Evolutionary conservation across 2,797 vertebrate species (phyloP).

Genomic region (Rhyacichthys aspro): DNA sequence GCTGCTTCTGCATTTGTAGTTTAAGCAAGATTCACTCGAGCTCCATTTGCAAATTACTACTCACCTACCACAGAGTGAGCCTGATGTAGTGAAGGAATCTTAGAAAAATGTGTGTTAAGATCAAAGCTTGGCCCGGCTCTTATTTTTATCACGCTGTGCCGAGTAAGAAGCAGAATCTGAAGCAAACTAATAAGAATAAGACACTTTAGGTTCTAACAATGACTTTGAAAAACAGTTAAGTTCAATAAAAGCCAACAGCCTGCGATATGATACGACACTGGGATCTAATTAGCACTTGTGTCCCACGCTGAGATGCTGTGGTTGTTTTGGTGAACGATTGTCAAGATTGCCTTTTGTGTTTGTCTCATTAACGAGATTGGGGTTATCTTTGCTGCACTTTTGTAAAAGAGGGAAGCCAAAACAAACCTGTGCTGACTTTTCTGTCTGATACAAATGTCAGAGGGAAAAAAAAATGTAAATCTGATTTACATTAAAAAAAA

Average conservation of each 20-base stretch:
- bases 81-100: constrained; percentile 18
- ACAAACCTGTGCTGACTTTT: constrained; percentile 35
- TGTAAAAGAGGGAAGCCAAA: constrained; percentile 45
- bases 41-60: constrained; percentile 29
- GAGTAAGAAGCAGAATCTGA: constrained; percentile 50
- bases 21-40: constrained; percentile 34
- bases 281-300: constrained; percentile 64
- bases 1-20: constrained; percentile 9
- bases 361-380: constrained; percentile 62
- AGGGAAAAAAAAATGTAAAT: constrained; percentile 26
- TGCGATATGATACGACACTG: constrained; percentile 52
- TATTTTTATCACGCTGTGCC: constrained; percentile 37
- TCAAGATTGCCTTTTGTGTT: constrained; percentile 57
- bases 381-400: constrained; percentile 41
- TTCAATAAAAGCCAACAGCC: constrained; percentile 41
- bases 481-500: constrained; percentile 49
- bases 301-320: constrained; percentile 52
- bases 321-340: constrained; percentile 64
- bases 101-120: constrained; percentile 33
- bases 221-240: constrained; percentile 60
- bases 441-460: constrained; percentile 43
- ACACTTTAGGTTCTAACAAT: constrained; percentile 51
- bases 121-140: constrained; percentile 49
- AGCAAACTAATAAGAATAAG: constrained; percentile 42
- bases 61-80: constrained; percentile 33